A percentile compares a stretch with the other conserved stretches of the same genome.
phyloP scores from a whole-genome alignment of 92 coral and sea anemone genomes.

The Palythoa heliodiscus region DNA sequence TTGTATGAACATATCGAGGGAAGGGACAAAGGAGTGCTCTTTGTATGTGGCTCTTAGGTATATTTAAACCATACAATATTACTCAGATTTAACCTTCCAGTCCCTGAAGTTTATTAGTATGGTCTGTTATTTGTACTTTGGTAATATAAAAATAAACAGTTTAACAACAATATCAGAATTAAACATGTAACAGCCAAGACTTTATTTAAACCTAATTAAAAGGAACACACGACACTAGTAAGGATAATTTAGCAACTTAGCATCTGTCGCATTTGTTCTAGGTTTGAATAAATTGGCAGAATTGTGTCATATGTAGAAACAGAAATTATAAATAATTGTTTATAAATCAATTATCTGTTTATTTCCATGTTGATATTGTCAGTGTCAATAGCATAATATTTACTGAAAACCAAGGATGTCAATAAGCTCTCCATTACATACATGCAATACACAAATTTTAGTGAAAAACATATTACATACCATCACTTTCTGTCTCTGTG shows the following conservation, averaged over 20 bases:
- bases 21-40: not conserved
- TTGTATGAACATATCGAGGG: not conserved
- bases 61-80: not conserved
- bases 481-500: not conserved
- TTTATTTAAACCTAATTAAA: not conserved
- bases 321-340: not conserved
- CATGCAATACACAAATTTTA: not conserved
- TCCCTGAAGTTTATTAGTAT: not conserved
- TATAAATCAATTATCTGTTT: not conserved
- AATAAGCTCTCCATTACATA: not conserved
- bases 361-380: not conserved
- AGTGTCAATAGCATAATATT: not conserved
- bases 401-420: not conserved
- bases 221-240: not conserved
- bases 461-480: not conserved
- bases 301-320: not conserved
- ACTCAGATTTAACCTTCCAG: not conserved
- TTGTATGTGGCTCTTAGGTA: not conserved
- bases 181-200: not conserved
- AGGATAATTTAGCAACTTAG: not conserved
- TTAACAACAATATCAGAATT: not conserved
- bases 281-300: not conserved
- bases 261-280: not conserved
- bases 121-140: not conserved
- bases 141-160: not conserved